A percentile compares a stretch with the other conserved stretches of the same genome.
These are phyloP conservation scores for Listronotus oregonensis DNA, from an alignment of 1,140 invertebrate species.

Conservation along the genomic window DNA sequence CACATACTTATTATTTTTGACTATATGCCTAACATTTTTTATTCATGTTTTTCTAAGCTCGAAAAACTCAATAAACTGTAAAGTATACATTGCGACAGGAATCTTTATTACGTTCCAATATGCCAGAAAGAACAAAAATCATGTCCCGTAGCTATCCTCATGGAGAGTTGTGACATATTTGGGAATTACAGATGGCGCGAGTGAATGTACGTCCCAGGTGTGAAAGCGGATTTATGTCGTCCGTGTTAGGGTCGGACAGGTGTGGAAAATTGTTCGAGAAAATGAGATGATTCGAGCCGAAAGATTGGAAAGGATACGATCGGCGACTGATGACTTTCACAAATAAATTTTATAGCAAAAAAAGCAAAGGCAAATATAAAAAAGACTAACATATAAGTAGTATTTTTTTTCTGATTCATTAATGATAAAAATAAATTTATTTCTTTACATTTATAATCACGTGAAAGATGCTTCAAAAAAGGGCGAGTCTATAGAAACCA, in stretches of 20 bases:
- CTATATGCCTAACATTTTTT: too few species aligned
- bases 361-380: too few species aligned
- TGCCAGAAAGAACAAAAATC: constrained; percentile 19
- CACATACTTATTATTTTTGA: background rate
- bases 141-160: constrained; percentile 15
- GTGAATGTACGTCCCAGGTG: constrained; percentile 13
- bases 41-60: too few species aligned
- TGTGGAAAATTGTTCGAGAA: constrained; percentile 8
- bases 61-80: constrained; percentile 15
- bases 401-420: too few species aligned
- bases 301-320: background rate
- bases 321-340: too few species aligned
- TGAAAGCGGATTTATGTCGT: background rate
- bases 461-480: too few species aligned
- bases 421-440: too few species aligned
- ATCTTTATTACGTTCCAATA: constrained; percentile 22
- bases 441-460: too few species aligned
- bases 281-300: background rate
- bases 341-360: too few species aligned
- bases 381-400: too few species aligned
- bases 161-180: constrained; percentile 16
- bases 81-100: constrained; percentile 23
- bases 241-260: constrained; percentile 14
- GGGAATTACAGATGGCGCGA: constrained; percentile 22
- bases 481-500: too few species aligned